Evolutionary conservation across 1,140 invertebrate genomes (phyloP), one percentile per base, ranked within the genome.

Genomic region (Cydia splendana): DNA sequence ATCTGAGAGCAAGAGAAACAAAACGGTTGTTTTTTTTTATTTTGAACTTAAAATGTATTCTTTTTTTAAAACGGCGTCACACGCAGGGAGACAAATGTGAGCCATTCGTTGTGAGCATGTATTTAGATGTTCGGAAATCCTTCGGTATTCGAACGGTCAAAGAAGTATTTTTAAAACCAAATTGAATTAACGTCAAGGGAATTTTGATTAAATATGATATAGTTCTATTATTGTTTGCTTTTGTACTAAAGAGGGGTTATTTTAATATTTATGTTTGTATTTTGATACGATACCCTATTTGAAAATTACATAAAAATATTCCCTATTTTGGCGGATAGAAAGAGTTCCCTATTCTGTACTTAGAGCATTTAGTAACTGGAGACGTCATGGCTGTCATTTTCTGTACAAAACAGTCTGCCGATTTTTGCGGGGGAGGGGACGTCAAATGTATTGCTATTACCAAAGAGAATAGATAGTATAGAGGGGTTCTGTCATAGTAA

Each of bases 31-130:
- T 83, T 83, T 82, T 78, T 87, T 86, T 84, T 83, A 83, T 84
- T 79, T 75, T 75, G 73, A 80, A 81, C 77, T 83, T 80, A 85
- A 86, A 82, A 82, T 82, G 80, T 85, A 80, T 78, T 82, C 80
- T 77, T 85, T 86, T 86, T 88, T 85, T 83, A 81, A 82, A 84
- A 81, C 81, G 74, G 78, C 84, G 85, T 84, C 85, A 79, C 86
- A 87, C 79, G 85, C 85, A 77, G 85, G 76, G 87, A 86, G 87
- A 88, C 85, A 87, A 88, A 88, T 88, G 85, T 83, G 76, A 78
- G 74, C 82, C 81, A 84, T 85, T 82, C 83, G 82, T 85, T 83
- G 80, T 86, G 82, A 84, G 80, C 81, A 79, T 80, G 84, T 86
- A 88, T 88, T 88, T 88, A 88, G 85, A 85, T 83, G 87, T 87